A percentile compares a stretch with the other conserved stretches of the same genome.
These are phyloP conservation scores for Rachycentron canadum DNA, from an alignment of 2,797 vertebrate species.

Conservation along the genomic window DNA sequence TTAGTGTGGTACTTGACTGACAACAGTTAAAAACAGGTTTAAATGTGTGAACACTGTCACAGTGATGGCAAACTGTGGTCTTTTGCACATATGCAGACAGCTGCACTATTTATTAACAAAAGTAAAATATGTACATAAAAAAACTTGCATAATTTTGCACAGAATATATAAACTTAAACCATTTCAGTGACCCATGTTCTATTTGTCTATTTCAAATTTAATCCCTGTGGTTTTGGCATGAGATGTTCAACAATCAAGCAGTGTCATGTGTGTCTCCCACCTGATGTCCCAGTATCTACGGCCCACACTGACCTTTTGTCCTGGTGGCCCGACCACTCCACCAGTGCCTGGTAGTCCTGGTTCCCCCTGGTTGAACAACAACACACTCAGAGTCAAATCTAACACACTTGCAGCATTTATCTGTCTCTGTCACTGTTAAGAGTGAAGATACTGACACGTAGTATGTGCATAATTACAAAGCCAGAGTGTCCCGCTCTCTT, in stretches of 20 bases:
- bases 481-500: not conserved
- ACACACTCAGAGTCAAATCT: conserved; percentile 52
- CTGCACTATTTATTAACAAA: no score
- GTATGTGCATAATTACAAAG: not conserved
- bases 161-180: no score
- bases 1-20: not conserved
- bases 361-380: conserved; percentile 77
- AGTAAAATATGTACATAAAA: no score
- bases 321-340: conserved; percentile 71
- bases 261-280: not conserved
- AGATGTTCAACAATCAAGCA: not conserved
- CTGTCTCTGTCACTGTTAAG: conserved; percentile 6
- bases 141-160: no score
- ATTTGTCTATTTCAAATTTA: no score
- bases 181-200: no score
- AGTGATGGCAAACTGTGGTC: no score
- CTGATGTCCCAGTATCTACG: not conserved
- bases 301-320: conserved; percentile 80
- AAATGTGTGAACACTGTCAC: no score
- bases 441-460: not conserved
- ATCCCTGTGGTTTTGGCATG: not conserved
- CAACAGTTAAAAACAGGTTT: no score
- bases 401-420: conserved; percentile 58
- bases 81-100: no score
- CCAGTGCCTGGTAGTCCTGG: conserved; percentile 73